Evolutionary conservation across 1,140 invertebrate species (phyloP).

Genomic region (Belonocnema kinseyi): DNA sequence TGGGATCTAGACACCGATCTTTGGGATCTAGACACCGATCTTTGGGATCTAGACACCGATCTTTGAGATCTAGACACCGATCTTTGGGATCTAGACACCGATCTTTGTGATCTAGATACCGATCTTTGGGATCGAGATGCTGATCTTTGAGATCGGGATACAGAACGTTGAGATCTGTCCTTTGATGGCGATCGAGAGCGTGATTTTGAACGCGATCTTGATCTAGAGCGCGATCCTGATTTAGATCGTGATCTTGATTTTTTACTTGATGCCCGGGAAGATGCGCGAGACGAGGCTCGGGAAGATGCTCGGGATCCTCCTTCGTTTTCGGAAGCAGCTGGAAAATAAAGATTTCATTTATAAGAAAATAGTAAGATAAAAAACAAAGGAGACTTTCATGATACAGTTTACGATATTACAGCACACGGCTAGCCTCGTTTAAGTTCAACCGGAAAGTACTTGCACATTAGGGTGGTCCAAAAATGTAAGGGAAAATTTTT

Average conservation of each 20-base stretch:
- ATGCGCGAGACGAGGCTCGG: constrained; percentile 47
- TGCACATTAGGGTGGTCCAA: no score
- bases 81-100: constrained; percentile 14
- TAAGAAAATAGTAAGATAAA: constrained; percentile 1
- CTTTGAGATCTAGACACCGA: constrained; percentile 60
- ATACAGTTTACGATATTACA: not conserved
- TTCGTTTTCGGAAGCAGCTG: constrained; percentile 59
- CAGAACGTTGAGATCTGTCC: constrained; percentile 27
- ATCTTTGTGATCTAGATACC: not conserved
- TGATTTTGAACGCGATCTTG: constrained; percentile 48
- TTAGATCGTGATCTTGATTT: constrained; percentile 60
- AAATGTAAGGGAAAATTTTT: no score
- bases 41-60: not conserved
- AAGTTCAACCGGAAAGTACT: no score
- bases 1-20: not conserved
- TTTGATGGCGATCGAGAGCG: constrained; percentile 58
- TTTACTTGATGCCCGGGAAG: constrained; percentile 61
- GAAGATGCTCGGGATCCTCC: constrained; percentile 62
- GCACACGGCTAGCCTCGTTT: no score
- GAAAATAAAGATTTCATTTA: constrained; percentile 34
- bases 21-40: not conserved
- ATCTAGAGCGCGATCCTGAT: constrained; percentile 50
- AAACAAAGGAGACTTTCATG: constrained; percentile 23
- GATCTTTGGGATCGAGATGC: not conserved
- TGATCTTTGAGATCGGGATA: not conserved